Evolutionary conservation across 2,888 invertebrate species (phyloP).

Genomic region (Trisateles emortualis): DNA sequence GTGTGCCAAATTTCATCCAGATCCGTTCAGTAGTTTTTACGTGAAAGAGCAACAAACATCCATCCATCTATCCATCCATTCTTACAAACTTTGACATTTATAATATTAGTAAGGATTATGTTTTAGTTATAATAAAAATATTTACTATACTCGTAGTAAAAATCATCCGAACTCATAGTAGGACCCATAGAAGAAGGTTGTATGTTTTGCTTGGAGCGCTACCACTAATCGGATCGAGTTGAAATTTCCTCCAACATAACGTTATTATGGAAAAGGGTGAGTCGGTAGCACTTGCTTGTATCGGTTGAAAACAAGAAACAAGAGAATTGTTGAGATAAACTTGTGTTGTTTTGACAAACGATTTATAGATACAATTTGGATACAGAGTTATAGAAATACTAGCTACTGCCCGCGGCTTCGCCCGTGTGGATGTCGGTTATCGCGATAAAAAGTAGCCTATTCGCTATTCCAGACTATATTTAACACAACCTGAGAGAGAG

Average conservation of each 20-base stretch:
- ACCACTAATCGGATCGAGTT: slow-evolving; percentile 14
- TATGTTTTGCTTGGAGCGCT: slow-evolving; percentile 9
- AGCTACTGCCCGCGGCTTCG: too few species aligned
- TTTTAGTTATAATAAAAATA: too few species aligned
- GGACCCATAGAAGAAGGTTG: neutral
- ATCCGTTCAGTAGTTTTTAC: too few species aligned
- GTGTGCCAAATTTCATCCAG: too few species aligned
- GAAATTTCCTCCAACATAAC: slow-evolving; percentile 10
- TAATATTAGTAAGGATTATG: too few species aligned
- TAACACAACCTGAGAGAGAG: neutral
- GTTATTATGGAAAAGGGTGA: slow-evolving; percentile 10
- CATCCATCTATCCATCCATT: too few species aligned
- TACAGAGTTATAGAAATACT: neutral
- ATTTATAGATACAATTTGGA: neutral
- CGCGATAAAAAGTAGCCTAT: too few species aligned
- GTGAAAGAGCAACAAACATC: too few species aligned
- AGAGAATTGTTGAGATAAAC: neutral
- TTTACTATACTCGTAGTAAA: neutral
- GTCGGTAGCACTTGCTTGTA: slow-evolving; percentile 1
- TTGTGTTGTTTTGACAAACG: neutral
- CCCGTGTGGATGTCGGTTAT: too few species aligned
- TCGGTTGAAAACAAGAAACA: neutral
- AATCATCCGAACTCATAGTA: neutral
- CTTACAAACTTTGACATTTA: too few species aligned
- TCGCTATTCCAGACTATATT: too few species aligned